Base-by-base conservation (phyloP, 2,888 invertebrate genomes). In the Ypsolopha scabrella region DNA sequence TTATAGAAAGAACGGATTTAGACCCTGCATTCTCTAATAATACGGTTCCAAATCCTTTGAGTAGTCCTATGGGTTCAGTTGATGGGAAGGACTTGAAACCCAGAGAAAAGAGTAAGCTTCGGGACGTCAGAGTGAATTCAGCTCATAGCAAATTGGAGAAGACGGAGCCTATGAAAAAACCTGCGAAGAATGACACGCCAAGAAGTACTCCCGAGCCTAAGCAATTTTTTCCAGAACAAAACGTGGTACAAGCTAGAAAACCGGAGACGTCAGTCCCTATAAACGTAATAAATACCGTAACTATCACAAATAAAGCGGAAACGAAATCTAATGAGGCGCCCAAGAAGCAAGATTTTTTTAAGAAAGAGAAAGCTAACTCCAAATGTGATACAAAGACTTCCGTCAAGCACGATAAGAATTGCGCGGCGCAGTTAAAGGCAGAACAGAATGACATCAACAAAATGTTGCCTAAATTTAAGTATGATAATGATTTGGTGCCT, bases 381-480 rank as follows among this genome's bases (percentile, higher is more conserved):
- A 87, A 76, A 58, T 80, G 75, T 41, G 79, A 77, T 3, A 64
- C 75, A 2, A 87, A 83, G 60, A 54, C 73, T 0, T 71, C 80
- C 0, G 70, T 75, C 10, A 87, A 87, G 67, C 83, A 87, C 54
- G 87, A 87, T 57, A 86, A 83, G 57, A 73, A 65, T 54, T 87
- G 87, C 54, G 54, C 76, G 3, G 64, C 75, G 8, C 82, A 82
- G 54, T 59, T 74, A 7, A 88, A 87, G 57, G 57, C 72, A 6
- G 87, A 88, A 43, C 86, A 83, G 58, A 82, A 72, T 14, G 89
- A 88, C 48, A 61, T 87, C n/a, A 88, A 87, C 57, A 89, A 89
- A 70, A 82, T 88, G 70, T 54, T 83, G 54, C 76, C 89, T 0
- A 87, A 87, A 59, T 79, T 86, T 50, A 87, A 87, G 56, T 87